Evolutionary conservation across 2,888 invertebrate species (phyloP), one percentile per base, ranked within the genome.

Genomic region (Pyrochroa serraticornis): DNA sequence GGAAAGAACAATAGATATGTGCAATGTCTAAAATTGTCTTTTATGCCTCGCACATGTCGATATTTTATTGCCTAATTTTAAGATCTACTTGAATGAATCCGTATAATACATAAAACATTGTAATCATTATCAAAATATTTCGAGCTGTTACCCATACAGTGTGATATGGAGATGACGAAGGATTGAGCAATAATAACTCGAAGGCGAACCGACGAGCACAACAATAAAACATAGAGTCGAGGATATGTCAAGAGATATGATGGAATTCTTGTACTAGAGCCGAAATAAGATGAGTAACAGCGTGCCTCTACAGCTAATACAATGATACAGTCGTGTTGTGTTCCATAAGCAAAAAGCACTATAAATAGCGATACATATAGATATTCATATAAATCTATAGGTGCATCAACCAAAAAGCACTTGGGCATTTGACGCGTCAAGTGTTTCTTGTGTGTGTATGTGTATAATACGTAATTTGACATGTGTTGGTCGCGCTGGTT

Each of bases 281-380:
- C 53, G 52, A 64, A 67, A 65, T 65, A 39, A 51, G 32, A 65
- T 71, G 74, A 76, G 75, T 76, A 76, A 77, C 74, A 77, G 76
- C 76, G 72, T 75, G 74, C 74, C 34, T 68, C 75, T 76, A 76
- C 71, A 65, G 65, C 74, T 72, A 74, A 74, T 74, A 75, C 71
- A 71, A 70, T 72, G 71, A 68, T 69, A 75, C 71, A 79, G 79
- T 79, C 79, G 79, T 79, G 79, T 79, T 79, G 79, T 79, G 79
- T 75, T 75, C 69, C 71, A 71, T 74, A 77, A 78, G 78, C 78
- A 76, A 77, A 76, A 78, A 77, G 77, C 78, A 74, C 77, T 77
- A 75, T 71, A 71, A 71, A 68, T 74, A 73, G 76, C 76, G 68
- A 69, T 76, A 76, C 76, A 76, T 73, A 68, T 71, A 74, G 71